Base-by-base conservation (phyloP, 37 sponge, comb jelly and placozoan genomes). In the Lycopodina hypogea region DNA sequence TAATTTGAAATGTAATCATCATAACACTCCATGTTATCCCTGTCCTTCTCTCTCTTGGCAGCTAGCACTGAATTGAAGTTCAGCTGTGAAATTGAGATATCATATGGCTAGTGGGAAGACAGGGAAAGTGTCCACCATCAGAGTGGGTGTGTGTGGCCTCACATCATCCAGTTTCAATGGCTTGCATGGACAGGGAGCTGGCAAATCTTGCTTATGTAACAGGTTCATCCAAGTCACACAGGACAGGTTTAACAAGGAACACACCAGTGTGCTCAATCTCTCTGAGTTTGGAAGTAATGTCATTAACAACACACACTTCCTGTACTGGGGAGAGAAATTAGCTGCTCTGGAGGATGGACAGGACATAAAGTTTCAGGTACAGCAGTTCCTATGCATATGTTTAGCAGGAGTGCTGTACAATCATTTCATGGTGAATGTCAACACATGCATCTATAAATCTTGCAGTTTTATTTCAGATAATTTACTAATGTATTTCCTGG, bases 251-350 rank as follows among this genome's bases (percentile, higher is more conserved):
- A 37, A 58, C 8, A 19, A 28, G 33, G 72, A 91, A 21, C 93
- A 93, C 75, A 61, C 68, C 2, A 68, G 62, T 58, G 70, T 85
- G 1, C 37, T 93, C 21, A 89, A 77, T 63, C 69, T 88, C 40
- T 76, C 77, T 2, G 92, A 88, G 42, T 84, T 75, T 75, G 77
- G 77, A 2, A 77, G 74, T 23, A 76, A 57, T 24, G 81, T 93
- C 23, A 65, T 93, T 55, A 93, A 93, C 75, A 79, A 75, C 53
- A 75, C 63, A 0, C 87, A 93, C 59, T 90, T 90, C 42, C 82
- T 93, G 32, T 93, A 93, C 81, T 93, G 94, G 94, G 94, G 94
- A 17, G 83, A 83, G 79, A 88, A 71, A 57, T 12, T 28, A 19
- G 57, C 50, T 0, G 72, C 69, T 18, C 42, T 83, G 11, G 88